These are phyloP conservation scores for Tolypeutes matacus DNA, from an alignment of 2,797 vertebrate genomes.

Conservation along the genomic window DNA sequence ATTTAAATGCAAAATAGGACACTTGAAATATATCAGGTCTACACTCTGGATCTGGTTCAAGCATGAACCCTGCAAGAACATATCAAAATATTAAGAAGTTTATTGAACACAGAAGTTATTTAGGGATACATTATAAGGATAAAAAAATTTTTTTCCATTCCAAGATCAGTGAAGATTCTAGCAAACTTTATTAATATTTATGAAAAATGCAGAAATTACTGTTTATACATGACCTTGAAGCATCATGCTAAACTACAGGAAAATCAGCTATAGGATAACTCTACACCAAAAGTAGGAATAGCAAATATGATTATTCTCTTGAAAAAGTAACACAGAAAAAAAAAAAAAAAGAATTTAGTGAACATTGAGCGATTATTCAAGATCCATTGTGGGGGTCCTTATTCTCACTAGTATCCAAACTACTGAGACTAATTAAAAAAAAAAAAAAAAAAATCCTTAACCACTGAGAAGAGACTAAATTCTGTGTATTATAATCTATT, in stretches of 20 bases:
- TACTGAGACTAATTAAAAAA: not conserved
- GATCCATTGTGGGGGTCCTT: not conserved
- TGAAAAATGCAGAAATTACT: slow-evolving; percentile 9
- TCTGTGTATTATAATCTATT: not conserved
- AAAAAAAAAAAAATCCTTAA: not conserved
- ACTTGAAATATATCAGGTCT: slow-evolving; percentile 99
- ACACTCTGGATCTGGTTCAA: slow-evolving; percentile 96
- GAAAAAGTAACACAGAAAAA: slow-evolving; percentile 8
- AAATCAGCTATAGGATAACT: not conserved
- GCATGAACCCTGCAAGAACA: slow-evolving; percentile 95
- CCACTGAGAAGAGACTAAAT: not conserved
- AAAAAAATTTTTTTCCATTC: not conserved
- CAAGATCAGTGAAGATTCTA: not conserved
- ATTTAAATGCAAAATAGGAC: slow-evolving; percentile 96
- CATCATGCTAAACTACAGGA: not conserved
- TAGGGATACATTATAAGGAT: not conserved
- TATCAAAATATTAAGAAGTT: slow-evolving; percentile 28
- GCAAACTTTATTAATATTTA: not conserved
- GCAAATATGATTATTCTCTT: slow-evolving; percentile 8
- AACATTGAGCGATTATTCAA: slow-evolving; percentile 42
- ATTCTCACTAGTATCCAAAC: slow-evolving; percentile 50
- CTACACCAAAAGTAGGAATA: not conserved
- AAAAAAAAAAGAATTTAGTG: slow-evolving; percentile 16
- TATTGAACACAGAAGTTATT: not conserved
- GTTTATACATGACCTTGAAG: not conserved